phyloP scores from a whole-genome alignment of 1,140 invertebrate genomes.

The Periplaneta americana region DNA sequence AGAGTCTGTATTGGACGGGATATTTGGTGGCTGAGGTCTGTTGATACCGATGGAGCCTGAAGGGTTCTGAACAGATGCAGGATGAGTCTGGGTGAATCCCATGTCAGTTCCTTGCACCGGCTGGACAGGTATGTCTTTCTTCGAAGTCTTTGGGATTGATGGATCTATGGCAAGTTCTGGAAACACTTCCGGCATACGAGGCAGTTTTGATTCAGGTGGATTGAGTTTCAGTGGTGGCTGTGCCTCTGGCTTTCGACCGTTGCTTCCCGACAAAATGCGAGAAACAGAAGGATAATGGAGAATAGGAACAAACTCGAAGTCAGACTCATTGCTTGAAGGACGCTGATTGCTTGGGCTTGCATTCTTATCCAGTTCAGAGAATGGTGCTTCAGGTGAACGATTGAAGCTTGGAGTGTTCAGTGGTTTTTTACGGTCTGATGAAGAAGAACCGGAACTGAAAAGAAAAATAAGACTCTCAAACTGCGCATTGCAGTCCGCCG shows the following conservation, averaged over 20 bases:
- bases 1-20: neutral
- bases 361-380: constrained; percentile 5
- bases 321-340: constrained; percentile 44
- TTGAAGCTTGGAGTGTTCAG: constrained; percentile 56
- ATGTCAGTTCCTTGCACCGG: neutral
- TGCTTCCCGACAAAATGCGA: constrained; percentile 72
- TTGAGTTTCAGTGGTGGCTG: constrained; percentile 36
- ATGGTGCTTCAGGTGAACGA: constrained; percentile 14
- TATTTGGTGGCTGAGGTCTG: neutral
- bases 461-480: neutral
- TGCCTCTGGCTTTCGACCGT: constrained; percentile 69
- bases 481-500: no score
- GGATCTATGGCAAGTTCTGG: neutral
- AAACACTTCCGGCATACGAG: constrained; percentile 2
- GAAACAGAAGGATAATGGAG: constrained; percentile 67
- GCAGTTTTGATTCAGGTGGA: constrained; percentile 2
- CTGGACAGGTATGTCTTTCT: neutral
- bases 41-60: neutral
- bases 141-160: neutral
- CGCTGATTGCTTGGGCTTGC: neutral
- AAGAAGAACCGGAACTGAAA: neutral
- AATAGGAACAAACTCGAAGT: constrained; percentile 49
- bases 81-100: constrained; percentile 7
- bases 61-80: neutral
- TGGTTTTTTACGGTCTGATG: constrained; percentile 53